Percentiles rank a stretch among this genome's conserved stretches.
These are phyloP conservation scores for Struthidea cinerea DNA, from an alignment of 2,113 vertebrate genomes.

Conservation along the genomic window DNA sequence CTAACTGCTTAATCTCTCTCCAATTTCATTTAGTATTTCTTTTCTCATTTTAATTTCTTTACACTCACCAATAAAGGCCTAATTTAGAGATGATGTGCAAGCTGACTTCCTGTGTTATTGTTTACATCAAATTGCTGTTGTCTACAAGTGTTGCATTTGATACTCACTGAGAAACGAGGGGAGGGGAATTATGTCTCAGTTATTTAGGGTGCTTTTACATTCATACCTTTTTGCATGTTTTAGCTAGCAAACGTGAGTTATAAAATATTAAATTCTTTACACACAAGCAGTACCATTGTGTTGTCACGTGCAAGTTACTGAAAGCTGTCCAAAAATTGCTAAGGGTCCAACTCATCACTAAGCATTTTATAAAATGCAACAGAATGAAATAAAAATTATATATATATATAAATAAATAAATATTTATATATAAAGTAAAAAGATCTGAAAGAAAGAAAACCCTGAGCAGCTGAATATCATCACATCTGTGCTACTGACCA, in stretches of 20 bases:
- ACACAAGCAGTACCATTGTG: not conserved
- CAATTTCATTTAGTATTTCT: not conserved
- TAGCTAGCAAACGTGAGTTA: not conserved
- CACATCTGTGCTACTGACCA: not conserved
- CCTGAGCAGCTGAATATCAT: not conserved
- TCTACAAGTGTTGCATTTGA: not conserved
- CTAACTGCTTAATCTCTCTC: not conserved
- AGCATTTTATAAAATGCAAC: not conserved
- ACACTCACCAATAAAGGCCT: not conserved
- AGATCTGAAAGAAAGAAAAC: not conserved
- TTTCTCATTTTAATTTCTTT: not conserved
- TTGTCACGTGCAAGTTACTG: rapidly evolving
- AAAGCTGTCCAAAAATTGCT: not conserved
- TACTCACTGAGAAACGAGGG: not conserved
- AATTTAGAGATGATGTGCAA: not conserved
- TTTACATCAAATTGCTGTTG: not conserved
- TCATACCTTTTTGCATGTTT: not conserved
- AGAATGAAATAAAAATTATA: not conserved
- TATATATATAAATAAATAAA: too few species aligned
- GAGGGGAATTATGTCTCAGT: not conserved
- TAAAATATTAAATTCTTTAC: not conserved
- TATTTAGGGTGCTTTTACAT: not conserved
- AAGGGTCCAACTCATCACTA: not conserved
- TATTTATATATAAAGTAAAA: not conserved
- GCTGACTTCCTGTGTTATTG: not conserved